These are phyloP conservation scores for Mythimna ferrago DNA, from an alignment of 2,888 invertebrate species.

Conservation along the genomic window DNA sequence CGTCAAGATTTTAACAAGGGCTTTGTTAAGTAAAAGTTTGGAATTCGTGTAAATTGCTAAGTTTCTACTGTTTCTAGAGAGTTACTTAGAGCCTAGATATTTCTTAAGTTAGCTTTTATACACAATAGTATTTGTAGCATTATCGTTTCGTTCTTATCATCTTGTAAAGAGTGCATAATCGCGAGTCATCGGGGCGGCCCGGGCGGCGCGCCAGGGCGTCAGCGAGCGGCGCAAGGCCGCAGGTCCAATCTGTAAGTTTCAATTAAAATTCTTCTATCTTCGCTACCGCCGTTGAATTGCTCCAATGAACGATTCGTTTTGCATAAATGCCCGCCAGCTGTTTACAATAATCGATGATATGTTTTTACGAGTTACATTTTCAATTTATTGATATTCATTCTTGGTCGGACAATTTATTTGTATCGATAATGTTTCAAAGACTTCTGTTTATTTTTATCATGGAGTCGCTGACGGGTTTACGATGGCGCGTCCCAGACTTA, in stretches of 20 bases:
- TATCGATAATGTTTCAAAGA: constrained; percentile 85
- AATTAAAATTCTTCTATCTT: constrained; percentile 79
- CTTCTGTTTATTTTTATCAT: constrained; percentile 86
- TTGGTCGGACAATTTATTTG: constrained; percentile 87
- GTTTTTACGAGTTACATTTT: constrained; percentile 88
- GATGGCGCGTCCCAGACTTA: constrained; percentile 69
- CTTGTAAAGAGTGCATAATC: constrained; percentile 36
- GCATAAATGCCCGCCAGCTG: constrained; percentile 90
- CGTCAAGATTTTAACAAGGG: constrained; percentile 86
- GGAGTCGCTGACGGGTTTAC: constrained; percentile 78
- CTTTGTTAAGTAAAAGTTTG: constrained; percentile 80
- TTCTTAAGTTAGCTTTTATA: constrained; percentile 8
- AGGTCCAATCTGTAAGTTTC: constrained; percentile 74
- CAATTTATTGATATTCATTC: constrained; percentile 89
- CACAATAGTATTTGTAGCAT: constrained; percentile 22
- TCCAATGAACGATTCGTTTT: constrained; percentile 84
- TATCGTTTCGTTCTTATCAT: constrained; percentile 29
- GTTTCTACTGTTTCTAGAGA: constrained; percentile 65
- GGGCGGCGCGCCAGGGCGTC: constrained; percentile 34
- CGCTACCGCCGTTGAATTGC: constrained; percentile 88
- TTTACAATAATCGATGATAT: constrained; percentile 90
- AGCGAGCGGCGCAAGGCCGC: constrained; percentile 50
- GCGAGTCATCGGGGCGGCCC: constrained; percentile 40
- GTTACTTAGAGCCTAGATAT: constrained; percentile 4
- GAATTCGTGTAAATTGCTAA: constrained; percentile 82